Evolutionary conservation across 2,113 vertebrate species (phyloP).

Genomic region (Misgurnus mizolepis): DNA sequence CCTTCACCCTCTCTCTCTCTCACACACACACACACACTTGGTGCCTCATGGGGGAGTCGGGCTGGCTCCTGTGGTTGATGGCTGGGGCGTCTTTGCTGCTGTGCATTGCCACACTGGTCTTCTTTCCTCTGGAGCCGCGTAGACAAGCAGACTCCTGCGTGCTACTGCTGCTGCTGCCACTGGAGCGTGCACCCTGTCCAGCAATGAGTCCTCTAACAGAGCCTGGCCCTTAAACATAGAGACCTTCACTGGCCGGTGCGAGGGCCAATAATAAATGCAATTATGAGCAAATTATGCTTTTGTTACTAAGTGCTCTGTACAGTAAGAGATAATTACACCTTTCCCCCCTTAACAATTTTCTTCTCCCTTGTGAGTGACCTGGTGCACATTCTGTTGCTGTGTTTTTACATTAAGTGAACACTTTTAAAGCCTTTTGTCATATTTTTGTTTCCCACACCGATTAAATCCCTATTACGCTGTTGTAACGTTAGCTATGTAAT

Average conservation of each 20-base stretch:
- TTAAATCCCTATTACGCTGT: constrained; percentile 42
- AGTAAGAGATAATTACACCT: constrained; percentile 8
- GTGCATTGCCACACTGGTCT: constrained; percentile 52
- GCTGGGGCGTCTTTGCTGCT: constrained; percentile 47
- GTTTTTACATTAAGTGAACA: constrained; percentile 45
- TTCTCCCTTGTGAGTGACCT: constrained; percentile 12
- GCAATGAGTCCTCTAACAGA: constrained; percentile 18
- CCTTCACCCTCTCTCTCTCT: neutral
- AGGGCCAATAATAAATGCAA: constrained; percentile 10
- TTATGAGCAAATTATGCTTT: neutral
- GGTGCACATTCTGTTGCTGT: constrained; percentile 28
- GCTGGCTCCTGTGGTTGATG: constrained; percentile 58
- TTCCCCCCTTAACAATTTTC: constrained; percentile 7
- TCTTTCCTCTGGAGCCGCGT: constrained; percentile 38
- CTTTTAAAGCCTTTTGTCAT: constrained; percentile 44
- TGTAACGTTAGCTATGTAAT: constrained; percentile 58
- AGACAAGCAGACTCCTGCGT: constrained; percentile 47
- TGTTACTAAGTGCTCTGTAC: constrained; percentile 26
- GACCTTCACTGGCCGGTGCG: neutral
- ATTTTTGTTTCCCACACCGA: constrained; percentile 36
- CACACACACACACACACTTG: constrained; percentile 46
- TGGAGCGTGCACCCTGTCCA: constrained; percentile 28
- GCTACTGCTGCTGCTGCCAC: constrained; percentile 37
- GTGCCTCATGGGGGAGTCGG: constrained; percentile 48
- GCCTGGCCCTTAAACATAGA: neutral